Evolutionary conservation across 92 coral and sea anemone species (phyloP).

Genomic region (Ricordea florida): DNA sequence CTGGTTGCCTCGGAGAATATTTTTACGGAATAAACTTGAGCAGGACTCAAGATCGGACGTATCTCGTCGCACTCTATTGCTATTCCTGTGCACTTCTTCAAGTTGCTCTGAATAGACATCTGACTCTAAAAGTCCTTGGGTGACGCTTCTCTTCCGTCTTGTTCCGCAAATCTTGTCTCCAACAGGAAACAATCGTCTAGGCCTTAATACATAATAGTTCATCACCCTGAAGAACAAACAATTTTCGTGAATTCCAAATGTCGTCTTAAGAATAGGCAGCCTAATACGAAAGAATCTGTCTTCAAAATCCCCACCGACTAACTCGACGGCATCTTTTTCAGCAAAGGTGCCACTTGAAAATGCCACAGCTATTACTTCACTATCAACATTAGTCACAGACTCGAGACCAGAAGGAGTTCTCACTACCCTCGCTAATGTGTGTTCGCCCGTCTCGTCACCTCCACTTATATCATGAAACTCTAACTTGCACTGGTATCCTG

Average conservation of each 20-base stretch:
- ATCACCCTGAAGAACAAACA: slow-evolving; percentile 68
- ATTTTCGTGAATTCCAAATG: slow-evolving; percentile 73
- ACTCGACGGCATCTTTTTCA: slow-evolving; percentile 68
- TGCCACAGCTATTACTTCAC: slow-evolving; percentile 57
- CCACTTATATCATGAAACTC: slow-evolving; percentile 72
- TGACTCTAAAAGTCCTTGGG: slow-evolving; percentile 58
- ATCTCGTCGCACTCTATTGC: slow-evolving; percentile 37
- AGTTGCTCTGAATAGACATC: slow-evolving; percentile 83
- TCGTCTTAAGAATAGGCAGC: slow-evolving; percentile 73
- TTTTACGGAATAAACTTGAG: slow-evolving; percentile 4
- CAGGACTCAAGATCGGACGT: slow-evolving; percentile 16
- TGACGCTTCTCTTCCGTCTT: slow-evolving; percentile 65
- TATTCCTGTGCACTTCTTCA: slow-evolving; percentile 54
- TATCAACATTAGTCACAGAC: slow-evolving; percentile 61
- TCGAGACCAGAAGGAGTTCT: slow-evolving; percentile 89
- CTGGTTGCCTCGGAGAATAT: slow-evolving; percentile 28
- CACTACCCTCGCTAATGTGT: slow-evolving; percentile 61
- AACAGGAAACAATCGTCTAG: slow-evolving; percentile 65
- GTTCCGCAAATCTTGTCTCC: slow-evolving; percentile 71
- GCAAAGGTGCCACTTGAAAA: slow-evolving; percentile 81
- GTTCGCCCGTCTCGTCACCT: slow-evolving; percentile 43
- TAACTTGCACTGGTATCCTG: slow-evolving; percentile 77
- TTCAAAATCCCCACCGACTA: slow-evolving; percentile 77
- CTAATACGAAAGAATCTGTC: slow-evolving; percentile 81
- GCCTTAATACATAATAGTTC: slow-evolving; percentile 58